A percentile compares a stretch with the other conserved stretches of the same genome.
Conservation (phyloP, 2,113 vertebrate species). For the Mesocricetus auratus region DNA sequence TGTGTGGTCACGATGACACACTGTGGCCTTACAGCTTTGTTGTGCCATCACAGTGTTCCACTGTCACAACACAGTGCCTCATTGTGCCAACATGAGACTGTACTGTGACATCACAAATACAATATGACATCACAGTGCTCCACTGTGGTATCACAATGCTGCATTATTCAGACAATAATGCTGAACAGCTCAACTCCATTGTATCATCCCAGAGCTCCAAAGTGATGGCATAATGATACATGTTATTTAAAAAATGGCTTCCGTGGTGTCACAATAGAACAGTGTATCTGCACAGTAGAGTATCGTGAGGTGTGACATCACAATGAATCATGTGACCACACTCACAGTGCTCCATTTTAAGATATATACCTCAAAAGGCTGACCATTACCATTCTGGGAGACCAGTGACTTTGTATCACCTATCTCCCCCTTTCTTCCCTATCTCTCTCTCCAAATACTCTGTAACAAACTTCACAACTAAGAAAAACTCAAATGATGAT, state of each 20-base stretch:
- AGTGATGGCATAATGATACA: not conserved
- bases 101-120: not conserved
- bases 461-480: not conserved
- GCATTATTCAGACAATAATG: not conserved
- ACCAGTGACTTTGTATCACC: not conserved
- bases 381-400: not conserved
- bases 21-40: no score
- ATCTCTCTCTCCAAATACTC: not conserved
- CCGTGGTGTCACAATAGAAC: not conserved
- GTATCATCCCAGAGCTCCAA: not conserved
- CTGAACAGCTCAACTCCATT: no score
- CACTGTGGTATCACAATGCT: not conserved
- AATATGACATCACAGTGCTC: not conserved
- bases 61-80: not conserved
- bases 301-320: not conserved
- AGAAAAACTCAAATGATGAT: not conserved
- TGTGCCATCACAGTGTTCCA: not conserved
- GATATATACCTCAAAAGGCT: not conserved
- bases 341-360: not conserved
- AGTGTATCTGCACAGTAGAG: no score
- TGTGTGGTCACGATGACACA: no score
- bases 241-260: not conserved
- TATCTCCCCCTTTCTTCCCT: not conserved
- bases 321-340: not conserved
- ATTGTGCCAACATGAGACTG: not conserved